Evolutionary conservation across 2,797 vertebrate genomes (phyloP).

Genomic region (Phoxinus dragarum): DNA sequence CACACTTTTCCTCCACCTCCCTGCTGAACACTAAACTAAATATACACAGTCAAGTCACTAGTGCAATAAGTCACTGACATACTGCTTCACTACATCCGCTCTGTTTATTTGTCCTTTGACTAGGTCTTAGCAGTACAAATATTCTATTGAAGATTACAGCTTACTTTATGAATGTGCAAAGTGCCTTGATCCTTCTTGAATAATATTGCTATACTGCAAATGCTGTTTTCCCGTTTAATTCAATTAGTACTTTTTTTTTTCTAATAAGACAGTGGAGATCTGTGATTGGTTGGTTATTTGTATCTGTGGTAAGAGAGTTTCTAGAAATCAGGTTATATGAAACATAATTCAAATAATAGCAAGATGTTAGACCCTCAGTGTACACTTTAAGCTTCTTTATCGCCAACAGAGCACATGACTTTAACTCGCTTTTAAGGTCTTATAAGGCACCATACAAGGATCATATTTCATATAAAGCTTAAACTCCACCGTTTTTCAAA

Average conservation of each 20-base stretch:
- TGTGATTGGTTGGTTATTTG: not conserved
- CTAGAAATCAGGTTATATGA: not conserved
- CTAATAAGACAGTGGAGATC: not conserved
- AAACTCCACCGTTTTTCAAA: not conserved
- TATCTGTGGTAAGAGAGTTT: not conserved
- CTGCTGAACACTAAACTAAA: conserved; percentile 30
- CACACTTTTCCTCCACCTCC: conserved; percentile 4
- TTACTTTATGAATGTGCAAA: conserved; percentile 14
- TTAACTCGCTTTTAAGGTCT: not conserved
- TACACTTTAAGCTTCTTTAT: not conserved
- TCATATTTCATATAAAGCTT: conserved; percentile 17
- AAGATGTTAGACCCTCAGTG: not conserved
- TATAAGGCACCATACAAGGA: not conserved
- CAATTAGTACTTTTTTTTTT: conserved; percentile 13
- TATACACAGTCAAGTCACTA: not conserved
- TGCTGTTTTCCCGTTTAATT: not conserved
- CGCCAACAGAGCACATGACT: not conserved
- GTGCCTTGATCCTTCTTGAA: not conserved
- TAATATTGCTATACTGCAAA: conserved; percentile 14
- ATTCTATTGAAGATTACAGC: conserved; percentile 24
- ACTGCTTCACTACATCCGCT: not conserved
- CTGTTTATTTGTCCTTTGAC: conserved; percentile 29
- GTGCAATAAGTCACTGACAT: conserved; percentile 1
- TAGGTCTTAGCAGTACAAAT: conserved; percentile 31
- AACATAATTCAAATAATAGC: not conserved